Evolutionary conservation across 2,113 vertebrate genomes (phyloP).

Genomic region (Sander vitreus): DNA sequence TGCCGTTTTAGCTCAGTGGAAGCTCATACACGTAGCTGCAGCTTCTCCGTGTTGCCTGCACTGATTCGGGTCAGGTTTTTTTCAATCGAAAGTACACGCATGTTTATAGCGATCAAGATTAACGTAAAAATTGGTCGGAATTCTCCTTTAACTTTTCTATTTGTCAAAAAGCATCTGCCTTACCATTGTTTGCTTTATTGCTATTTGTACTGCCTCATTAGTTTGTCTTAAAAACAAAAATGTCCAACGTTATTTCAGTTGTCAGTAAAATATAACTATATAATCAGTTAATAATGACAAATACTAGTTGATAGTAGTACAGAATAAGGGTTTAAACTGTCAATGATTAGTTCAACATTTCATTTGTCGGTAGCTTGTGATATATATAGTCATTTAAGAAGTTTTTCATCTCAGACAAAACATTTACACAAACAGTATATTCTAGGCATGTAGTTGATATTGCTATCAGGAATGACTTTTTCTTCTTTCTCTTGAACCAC

Average conservation of each 20-base stretch:
- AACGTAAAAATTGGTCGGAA: too few species aligned
- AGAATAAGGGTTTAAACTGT: background rate
- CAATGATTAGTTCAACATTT: background rate
- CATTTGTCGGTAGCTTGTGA: background rate
- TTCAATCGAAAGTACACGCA: too few species aligned
- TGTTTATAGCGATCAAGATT: too few species aligned
- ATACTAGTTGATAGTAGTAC: background rate
- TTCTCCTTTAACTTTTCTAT: too few species aligned
- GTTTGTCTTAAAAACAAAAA: background rate
- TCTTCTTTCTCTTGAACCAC: background rate
- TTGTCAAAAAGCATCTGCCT: constrained; percentile 1
- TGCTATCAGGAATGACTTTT: background rate
- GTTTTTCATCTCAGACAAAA: background rate
- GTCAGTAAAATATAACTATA: constrained; percentile 9
- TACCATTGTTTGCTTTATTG: background rate
- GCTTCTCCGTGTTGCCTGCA: too few species aligned
- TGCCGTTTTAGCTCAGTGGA: too few species aligned
- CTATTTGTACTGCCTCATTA: background rate
- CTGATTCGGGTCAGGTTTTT: too few species aligned
- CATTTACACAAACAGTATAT: background rate
- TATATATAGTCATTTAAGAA: background rate
- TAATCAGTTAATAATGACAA: constrained; percentile 20
- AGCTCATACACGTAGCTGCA: too few species aligned
- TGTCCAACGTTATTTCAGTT: background rate
- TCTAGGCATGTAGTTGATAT: background rate